These are phyloP conservation scores for Rhynchonycteris naso DNA, from an alignment of 2,797 vertebrate genomes.

Conservation along the genomic window DNA sequence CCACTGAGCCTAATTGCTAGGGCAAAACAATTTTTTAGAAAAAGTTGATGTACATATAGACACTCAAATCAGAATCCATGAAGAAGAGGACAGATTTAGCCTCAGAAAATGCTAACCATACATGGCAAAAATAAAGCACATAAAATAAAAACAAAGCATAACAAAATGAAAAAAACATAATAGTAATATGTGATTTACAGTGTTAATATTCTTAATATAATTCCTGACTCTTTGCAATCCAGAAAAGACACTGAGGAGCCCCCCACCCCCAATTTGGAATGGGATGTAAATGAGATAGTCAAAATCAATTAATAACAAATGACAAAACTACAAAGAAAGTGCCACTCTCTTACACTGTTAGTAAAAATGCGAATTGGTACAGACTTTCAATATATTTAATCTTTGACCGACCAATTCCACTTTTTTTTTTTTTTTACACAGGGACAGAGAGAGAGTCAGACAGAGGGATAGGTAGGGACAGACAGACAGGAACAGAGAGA, in stretches of 20 bases:
- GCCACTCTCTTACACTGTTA: not conserved
- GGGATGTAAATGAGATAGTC: not conserved
- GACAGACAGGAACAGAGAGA: too few relatives aligned
- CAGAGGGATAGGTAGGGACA: too few relatives aligned
- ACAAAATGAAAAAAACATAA: not conserved
- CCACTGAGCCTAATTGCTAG: too few relatives aligned
- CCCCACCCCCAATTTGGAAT: conserved; percentile 29
- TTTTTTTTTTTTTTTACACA: too few relatives aligned
- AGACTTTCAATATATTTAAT: not conserved
- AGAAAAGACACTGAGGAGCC: not conserved
- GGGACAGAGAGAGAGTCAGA: too few relatives aligned
- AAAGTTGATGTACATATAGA: not conserved
- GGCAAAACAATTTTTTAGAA: not conserved
- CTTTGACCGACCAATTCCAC: not conserved
- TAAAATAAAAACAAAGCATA: conserved; percentile 32
- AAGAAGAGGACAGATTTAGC: not conserved
- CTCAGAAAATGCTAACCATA: not conserved
- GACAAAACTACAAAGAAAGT: not conserved
- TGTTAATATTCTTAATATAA: conserved; percentile 49
- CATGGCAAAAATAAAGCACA: conserved; percentile 12
- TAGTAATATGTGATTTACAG: not conserved
- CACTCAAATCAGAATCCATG: not conserved
- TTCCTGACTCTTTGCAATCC: conserved; percentile 4
- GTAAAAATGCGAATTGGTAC: not conserved
- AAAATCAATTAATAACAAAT: conserved; percentile 2